Evolutionary conservation across 2,797 vertebrate species (phyloP), one percentile per base, ranked within the genome.

Genomic region (Lemur catta): DNA sequence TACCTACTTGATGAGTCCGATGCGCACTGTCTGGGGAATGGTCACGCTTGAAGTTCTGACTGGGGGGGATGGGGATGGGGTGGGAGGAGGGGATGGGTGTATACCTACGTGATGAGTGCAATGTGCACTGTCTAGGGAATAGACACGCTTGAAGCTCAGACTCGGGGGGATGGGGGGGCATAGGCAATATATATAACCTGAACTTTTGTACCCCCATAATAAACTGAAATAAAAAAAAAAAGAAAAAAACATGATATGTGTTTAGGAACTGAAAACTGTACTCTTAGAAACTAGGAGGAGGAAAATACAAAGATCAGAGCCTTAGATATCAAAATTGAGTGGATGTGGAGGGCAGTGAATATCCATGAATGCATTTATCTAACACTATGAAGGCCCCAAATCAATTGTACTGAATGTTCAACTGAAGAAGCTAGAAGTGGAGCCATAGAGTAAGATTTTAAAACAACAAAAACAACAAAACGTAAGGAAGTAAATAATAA

Each of bases 341-440:
- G 18, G 0, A 46, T 75, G 80, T 87, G 65, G 20, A 46, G 59
- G 46, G 20, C 41, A 84, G 24, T 86, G 84, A 22, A 67, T 63
- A 13, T 7, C 48, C 13, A 12, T 14, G 14, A 38, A 35, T 74
- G 3, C 11, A 22, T 80, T 96, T 7, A 91, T 52, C 35, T 78
- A 38, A 96, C 94, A 89, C 12, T 9, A 84, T 92, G 79, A 91
- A 67, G 84, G 61, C 26, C 20, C 61, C 33, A 92, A 88, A 17
- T 67, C 9, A 74, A 33, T 33, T 82, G 11, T 84, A 18, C 24
- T 80, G 22, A 81, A 20, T 57, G 4, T 74, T 92, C 26, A 76
- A 69, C 7, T 78, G 30, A 48, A 63, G 59, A 63, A 89, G n/a
- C 10, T 63, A 50, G n/a, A 48, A 46, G 35, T 41, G 8, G 52